Base-by-base conservation (phyloP, 1,140 invertebrate genomes). In the Propsilocerus akamusi region DNA sequence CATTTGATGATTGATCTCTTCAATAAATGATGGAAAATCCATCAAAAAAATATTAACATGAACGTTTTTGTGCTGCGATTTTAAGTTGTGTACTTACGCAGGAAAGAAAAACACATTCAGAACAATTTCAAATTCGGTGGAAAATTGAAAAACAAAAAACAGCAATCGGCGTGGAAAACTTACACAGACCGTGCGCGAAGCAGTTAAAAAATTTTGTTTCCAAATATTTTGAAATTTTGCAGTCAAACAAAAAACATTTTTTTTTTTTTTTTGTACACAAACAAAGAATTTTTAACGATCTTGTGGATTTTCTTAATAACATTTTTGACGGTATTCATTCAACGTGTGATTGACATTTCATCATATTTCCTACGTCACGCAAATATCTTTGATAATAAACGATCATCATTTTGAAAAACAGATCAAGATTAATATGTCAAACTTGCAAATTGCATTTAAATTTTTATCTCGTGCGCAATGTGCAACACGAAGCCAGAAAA, bases 1-100 rank as follows among this genome's bases (percentile, higher is more conserved):
- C 34, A 41, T 20, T 14, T 41, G 34, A 20, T 41, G 34, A 41
- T 41, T 41, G 34, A 41, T 41, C 34, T 41, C 34, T 41, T 41
- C 34, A 41, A 41, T 41, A 17, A 17, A n/a, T n/a, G n/a, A 41
- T 41, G 17, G 34, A 41, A 20, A 41, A 41, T 41, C 22, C 34
- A 41, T 41, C 34, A 41, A 41, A 41, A 41, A 41, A 30, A 12
- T 10, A 30, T 12, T 10, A 30, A n/a, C 28, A n/a, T 12, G 28
- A 30, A 41, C 17, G 22, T 41, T n/a, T 20, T 41, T 41, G 28
- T 30, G 28, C 14, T 8, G 6, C 14, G 14, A 30, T 30, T 30
- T n/a, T 30, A 30, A 30, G 14, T 30, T 10, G 14, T 30, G 14
- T 12, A 30, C 14, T 30, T 30, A 30, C 14, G 28, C 11, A 30